Evolutionary conservation across 1,140 invertebrate genomes (phyloP), one percentile per base, ranked within the genome.

Genomic region (Solenopsis invicta): DNA sequence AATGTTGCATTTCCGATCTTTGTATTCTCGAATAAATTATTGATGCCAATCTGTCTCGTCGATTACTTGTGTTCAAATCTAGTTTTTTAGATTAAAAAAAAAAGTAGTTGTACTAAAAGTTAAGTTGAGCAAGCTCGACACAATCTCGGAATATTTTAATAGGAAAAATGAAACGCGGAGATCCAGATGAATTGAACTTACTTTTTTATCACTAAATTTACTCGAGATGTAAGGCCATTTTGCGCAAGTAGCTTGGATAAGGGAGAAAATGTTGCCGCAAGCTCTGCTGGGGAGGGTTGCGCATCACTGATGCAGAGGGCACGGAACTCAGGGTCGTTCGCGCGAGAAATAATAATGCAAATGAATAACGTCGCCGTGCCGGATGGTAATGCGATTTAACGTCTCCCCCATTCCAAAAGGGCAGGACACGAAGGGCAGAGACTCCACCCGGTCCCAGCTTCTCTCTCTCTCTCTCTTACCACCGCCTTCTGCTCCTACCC

Each of bases 301-400:
- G 69, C 80, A n/a, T 84, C 80, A 75, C 54, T 75, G 69, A 84
- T 41, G 29, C 16, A 16, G 69, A 56, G 45, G 48, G 48, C 48
- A 29, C 18, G 13, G 41, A 61, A 61, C 41, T 62, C 69, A n/a
- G 41, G 29, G 80, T 75, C 41, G 56, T 13, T 75, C 80, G 41
- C 29, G 54, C 80, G 80, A 88, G 50, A 87, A 87, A 88, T 87
- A 88, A 88, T 88, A 82, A 88, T 87, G 85, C 87, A 87, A 88
- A 87, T 87, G 85, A 88, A 88, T 88, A 88, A 88, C 76, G 69
- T 62, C 48, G 54, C 61, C 54, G 56, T 84, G 69, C 59, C 74
- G 66, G 66, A 88, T 80, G 69, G 37, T 86, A 77, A 86, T 86
- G 41, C 75, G 48, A 88, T 86, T 88, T 87, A 54, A 86, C 71